Base-by-base conservation (phyloP, 1,140 invertebrate genomes). In the Microplitis mediator region DNA sequence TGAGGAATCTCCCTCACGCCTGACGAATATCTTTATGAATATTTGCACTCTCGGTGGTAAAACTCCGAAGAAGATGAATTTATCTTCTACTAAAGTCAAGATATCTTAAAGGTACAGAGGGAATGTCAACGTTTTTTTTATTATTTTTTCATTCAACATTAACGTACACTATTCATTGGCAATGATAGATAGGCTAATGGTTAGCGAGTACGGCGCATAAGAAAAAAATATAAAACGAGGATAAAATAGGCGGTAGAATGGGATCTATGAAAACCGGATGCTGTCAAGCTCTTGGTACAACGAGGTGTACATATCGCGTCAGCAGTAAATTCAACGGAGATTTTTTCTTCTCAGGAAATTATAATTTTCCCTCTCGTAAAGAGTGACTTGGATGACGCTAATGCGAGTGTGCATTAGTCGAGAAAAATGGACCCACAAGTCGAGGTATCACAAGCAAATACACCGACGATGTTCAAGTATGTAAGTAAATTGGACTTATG, bases 361-460 rank as follows among this genome's bases (percentile, higher is more conserved):
- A 84, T 84, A 84, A 84, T 84, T 84, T 82, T 84, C 78, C 74
- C 74, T 78, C 77, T 81, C 78, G 77, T 81, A 82, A 83, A 84
- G 78, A 80, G 79, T 79, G 78, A 79, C 77, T 79, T 11, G 52
- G 56, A 79, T 80, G 81, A 84, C 81, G 78, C 80, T 84, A 84
- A 84, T 82, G 83, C 80, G 83, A 83, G 81, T 78, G 80, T 83
- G 81, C 83, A 84, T 84, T 84, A 84, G 80, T 77, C 70, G 79
- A 84, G 83, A 84, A 84, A 84, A 84, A 84, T 84, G 81, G 81
- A 78, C 67, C 54, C 52, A 54, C 73, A 51, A 45, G 61, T 66
- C 34, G 31, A 62, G 16, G 13, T 31, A 31, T 45, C 39, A 45
- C 4, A 6, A 45, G 11, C 39, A 6, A 11, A 11, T 45, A 23